These are phyloP conservation scores for Entomyzon cyanotis DNA, from an alignment of 2,113 vertebrate genomes.

Conservation along the genomic window DNA sequence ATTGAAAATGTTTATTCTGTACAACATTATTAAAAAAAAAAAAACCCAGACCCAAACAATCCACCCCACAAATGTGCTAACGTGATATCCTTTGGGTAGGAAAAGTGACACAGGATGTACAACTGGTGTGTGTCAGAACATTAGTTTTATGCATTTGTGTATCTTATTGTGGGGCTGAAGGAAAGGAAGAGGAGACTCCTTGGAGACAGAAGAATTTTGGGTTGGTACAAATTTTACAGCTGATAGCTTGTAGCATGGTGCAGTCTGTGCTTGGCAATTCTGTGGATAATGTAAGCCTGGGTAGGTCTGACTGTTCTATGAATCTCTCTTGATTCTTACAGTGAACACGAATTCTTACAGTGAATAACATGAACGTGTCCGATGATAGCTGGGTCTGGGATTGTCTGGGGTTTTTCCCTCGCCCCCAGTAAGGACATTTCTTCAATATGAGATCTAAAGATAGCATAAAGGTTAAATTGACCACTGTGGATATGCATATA, in stretches of 20 bases:
- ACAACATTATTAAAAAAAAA: neutral
- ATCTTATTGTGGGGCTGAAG: neutral
- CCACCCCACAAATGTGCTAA: neutral
- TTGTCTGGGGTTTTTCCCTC: neutral
- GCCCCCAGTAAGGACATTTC: neutral
- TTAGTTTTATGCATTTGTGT: neutral
- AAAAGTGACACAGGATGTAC: neutral
- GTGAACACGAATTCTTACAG: neutral
- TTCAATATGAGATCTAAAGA: neutral
- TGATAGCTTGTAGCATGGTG: fast-evolving
- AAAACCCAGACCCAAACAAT: neutral
- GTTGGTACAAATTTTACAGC: neutral
- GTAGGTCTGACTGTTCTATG: neutral
- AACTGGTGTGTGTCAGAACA: neutral
- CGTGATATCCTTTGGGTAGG: neutral
- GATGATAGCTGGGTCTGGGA: neutral
- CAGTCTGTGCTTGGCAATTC: neutral
- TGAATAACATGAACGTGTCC: neutral
- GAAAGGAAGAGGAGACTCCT: neutral
- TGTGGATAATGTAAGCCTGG: neutral
- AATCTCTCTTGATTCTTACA: neutral
- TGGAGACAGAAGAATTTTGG: neutral
- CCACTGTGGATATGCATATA: neutral
- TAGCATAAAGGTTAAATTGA: neutral
- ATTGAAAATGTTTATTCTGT: neutral